Evolutionary conservation across 2,888 invertebrate species (phyloP), one percentile per base, ranked within the genome.

Genomic region (Artemia sinica): DNA sequence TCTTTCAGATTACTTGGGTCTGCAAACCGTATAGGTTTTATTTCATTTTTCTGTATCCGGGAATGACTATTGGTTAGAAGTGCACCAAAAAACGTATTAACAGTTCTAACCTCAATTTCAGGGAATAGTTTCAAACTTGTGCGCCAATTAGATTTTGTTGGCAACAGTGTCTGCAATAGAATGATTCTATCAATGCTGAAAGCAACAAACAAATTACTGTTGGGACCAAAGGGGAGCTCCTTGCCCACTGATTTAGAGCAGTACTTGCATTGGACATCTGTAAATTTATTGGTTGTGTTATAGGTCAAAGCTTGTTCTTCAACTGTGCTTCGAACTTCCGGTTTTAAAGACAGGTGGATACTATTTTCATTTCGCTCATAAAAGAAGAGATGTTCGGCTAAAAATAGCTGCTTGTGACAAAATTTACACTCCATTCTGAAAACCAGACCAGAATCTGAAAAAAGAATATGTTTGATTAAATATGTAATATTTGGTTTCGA

Each of bases 321-420:
- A 12, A 48, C 14, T 49, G 67, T n/a, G 13, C 13, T 49, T 13
- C 49, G 28, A 7, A 67, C 49, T 67, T 67, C 67, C 12, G 67
- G 67, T 11, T 49, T 67, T 13, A 67, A n/a, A 13, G 67, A 67
- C n/a, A 67, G 67, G n/a, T 67, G 67, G 13, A 67, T 50, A 13
- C 49, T 41, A 41, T 67, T 67, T 67, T 67, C 67, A 13, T 41
- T 49, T n/a, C 49, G 67, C 13, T n/a, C 12, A 14, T 67, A 67
- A 12, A 67, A 67, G 14, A 67, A 67, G 50, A 67, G 67, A 13
- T 67, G 67, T n/a, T 49, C 49, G 8, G 14, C 67, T n/a, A 18
- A 49, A 14, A 67, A 67, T 13, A 67, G 67, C 28, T 28, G 28
- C 28, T 28, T 28, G 28, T 4, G 28, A 28, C 28, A 28, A 28